Base-by-base conservation (phyloP, 2,888 invertebrate species). In the Acanthopleura granulata region DNA sequence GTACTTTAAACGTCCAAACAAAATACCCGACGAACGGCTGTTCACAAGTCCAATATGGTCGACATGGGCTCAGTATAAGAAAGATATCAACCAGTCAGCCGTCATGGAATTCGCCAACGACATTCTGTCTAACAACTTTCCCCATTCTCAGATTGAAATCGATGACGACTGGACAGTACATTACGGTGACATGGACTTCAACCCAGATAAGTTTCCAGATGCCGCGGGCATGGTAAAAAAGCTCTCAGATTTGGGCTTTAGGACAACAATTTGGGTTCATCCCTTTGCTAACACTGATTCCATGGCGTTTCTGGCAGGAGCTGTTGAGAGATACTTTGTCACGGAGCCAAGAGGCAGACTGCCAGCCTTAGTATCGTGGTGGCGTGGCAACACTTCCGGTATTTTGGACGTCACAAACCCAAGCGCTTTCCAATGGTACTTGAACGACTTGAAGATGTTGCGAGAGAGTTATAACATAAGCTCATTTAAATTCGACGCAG, bases 321-420 rank as follows among this genome's bases (percentile, higher is more conserved):
- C 95, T 0, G 92, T 93, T 73, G 77, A 84, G 0, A 80, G 79
- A 88, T 94, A 92, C 88, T 91, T 93, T 30, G 91, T 93, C 0
- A 91, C 79, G 49, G 79, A 84, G 27, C 77, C 76, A 12, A 83
- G 80, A 22, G 81, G 83, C n/a, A 69, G 62, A 9, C 61, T 79
- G 1, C 86, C 88, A 0, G 86, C 84, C 0, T 73, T 88, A 0
- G 89, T 97, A 27, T 95, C 96, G 0, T 93, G 95, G 83, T 98
- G 97, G 91, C 95, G 96, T 87, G 94, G 95, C 1, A 91, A 94
- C 73, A 83, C 80, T 1, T 83, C 93, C 0, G 80, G 95, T 12
- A 96, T 98, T 76, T 95, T 98, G 75, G 98, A 98, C 87, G 93
- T 96, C 6, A 97, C 97, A 0, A 96, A 96, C 81, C 94, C 95